Evolutionary conservation across 2,797 vertebrate species (phyloP).

Genomic region (Tangara arthus): DNA sequence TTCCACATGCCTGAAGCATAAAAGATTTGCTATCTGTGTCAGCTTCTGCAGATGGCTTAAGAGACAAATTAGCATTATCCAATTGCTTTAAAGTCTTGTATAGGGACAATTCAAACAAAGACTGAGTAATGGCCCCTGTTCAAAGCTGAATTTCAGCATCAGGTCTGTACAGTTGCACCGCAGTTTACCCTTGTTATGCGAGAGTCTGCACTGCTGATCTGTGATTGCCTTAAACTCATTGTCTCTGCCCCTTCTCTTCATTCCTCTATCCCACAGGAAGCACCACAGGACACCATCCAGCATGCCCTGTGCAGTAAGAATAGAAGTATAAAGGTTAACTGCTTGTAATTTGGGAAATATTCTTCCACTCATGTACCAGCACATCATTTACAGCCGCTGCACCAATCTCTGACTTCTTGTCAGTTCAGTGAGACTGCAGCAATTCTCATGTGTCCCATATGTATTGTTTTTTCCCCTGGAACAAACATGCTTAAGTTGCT

Average conservation of each 20-base stretch:
- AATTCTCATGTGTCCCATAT: fast-evolving
- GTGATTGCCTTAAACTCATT: background rate
- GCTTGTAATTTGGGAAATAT: background rate
- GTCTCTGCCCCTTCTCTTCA: background rate
- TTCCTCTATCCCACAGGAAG: background rate
- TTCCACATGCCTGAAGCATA: slow-evolving; percentile 50
- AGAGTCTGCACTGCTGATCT: background rate
- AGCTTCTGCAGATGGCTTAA: slow-evolving; percentile 31
- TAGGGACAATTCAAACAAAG: slow-evolving; percentile 4
- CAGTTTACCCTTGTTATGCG: background rate
- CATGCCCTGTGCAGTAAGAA: background rate
- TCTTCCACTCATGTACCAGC: background rate
- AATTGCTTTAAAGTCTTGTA: slow-evolving; percentile 28
- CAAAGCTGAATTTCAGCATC: background rate
- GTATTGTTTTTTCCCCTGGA: fast-evolving
- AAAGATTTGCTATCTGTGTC: slow-evolving; percentile 54
- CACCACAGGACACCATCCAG: background rate
- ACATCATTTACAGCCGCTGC: background rate
- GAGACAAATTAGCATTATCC: slow-evolving; percentile 19
- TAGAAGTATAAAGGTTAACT: background rate
- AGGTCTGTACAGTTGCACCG: background rate
- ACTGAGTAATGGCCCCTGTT: background rate
- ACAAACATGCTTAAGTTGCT: background rate
- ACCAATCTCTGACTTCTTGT: background rate
- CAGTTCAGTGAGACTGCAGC: background rate